Conservation (phyloP, 1,140 invertebrate species). For the Dermatophagoides farinae region DNA sequence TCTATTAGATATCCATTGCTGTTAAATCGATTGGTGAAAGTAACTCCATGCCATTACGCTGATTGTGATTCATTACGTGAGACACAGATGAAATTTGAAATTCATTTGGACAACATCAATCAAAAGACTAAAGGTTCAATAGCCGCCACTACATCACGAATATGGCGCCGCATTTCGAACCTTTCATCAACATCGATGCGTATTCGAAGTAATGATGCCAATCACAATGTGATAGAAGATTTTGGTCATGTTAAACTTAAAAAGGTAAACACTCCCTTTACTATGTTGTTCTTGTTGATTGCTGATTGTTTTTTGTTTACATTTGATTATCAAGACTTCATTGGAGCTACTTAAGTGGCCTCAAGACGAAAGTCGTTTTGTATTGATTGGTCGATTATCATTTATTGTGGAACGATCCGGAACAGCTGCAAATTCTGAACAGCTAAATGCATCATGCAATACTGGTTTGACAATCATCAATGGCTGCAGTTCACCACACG, state of each 20-base stretch:
- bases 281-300: neutral
- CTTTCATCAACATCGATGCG: conserved; percentile 29
- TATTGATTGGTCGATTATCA: conserved; percentile 60
- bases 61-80: conserved; percentile 47
- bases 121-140: conserved; percentile 60
- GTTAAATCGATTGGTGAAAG: conserved; percentile 66
- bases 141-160: conserved; percentile 41
- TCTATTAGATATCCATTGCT: conserved; percentile 81
- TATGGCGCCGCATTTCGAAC: conserved; percentile 69
- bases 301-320: neutral
- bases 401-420: conserved; percentile 56
- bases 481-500: no score
- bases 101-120: conserved; percentile 83
- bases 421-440: conserved; percentile 13
- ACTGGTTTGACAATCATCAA: neutral
- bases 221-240: conserved; percentile 49
- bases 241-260: conserved; percentile 64
- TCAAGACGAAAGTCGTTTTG: conserved; percentile 65
- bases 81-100: conserved; percentile 74
- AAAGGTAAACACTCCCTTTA: conserved; percentile 31
- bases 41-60: conserved; percentile 57
- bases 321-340: conserved; percentile 40
- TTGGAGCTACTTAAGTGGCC: conserved; percentile 73
- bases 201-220: conserved; percentile 19
- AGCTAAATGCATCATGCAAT: neutral